A percentile compares a stretch with the other conserved stretches of the same genome.
phyloP scores from a whole-genome alignment of 2,797 vertebrate genomes.

The Microchirus variegatus region DNA sequence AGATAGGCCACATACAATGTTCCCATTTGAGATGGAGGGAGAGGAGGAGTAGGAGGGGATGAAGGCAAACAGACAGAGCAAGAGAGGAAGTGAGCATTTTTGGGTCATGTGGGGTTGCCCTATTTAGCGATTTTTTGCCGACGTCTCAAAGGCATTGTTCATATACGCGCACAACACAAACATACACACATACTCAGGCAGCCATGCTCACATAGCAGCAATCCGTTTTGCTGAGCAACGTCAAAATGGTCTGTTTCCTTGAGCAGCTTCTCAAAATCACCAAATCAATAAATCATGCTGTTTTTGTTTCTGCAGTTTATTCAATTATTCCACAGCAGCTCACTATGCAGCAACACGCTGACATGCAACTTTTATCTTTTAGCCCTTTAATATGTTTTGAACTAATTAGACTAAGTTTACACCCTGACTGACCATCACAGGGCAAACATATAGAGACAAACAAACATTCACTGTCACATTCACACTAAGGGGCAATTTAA shows the following conservation, averaged over 20 bases:
- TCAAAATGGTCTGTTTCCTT: constrained; percentile 48
- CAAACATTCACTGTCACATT: no score
- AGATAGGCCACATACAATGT: constrained; percentile 72
- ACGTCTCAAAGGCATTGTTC: constrained; percentile 54
- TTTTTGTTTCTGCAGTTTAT: constrained; percentile 33
- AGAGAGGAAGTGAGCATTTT: constrained; percentile 66
- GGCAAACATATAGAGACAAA: no score
- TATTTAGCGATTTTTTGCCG: constrained; percentile 68
- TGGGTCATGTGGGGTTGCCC: constrained; percentile 75
- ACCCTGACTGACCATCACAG: no score
- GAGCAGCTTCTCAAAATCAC: constrained; percentile 46
- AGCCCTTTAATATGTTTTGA: constrained; percentile 1
- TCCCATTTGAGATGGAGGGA: constrained; percentile 61
- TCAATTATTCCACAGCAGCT: constrained; percentile 23
- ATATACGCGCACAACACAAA: no score
- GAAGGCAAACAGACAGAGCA: constrained; percentile 58
- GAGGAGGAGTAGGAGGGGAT: constrained; percentile 38
- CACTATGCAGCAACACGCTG: constrained; percentile 3
- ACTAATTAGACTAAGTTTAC: background rate
- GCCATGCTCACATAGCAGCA: constrained; percentile 17
- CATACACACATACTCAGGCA: constrained; percentile 5
- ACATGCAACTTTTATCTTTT: constrained; percentile 10
- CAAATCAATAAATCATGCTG: constrained; percentile 62
- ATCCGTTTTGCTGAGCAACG: constrained; percentile 55
- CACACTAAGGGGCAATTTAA: no score